Evolutionary conservation across 2,113 vertebrate species (phyloP).

Genomic region (Phoxinus phoxinus): DNA sequence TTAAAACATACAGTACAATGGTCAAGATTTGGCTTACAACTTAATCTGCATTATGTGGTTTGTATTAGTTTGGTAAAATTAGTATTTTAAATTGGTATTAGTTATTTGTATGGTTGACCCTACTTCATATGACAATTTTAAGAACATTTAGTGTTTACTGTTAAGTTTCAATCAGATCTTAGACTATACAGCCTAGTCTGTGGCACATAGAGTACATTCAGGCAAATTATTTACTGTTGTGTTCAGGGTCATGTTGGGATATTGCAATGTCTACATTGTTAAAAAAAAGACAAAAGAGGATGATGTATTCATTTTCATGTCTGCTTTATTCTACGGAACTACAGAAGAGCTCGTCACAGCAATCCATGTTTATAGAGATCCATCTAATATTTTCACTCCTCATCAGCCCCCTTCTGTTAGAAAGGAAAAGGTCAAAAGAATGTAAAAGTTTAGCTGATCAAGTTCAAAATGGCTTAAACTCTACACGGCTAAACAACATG

Average conservation of each 20-base stretch:
- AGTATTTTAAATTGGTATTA: too few species aligned
- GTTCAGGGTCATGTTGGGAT: neutral
- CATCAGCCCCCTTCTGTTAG: slow-evolving; percentile 23
- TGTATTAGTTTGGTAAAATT: neutral
- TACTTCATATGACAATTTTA: neutral
- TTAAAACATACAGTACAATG: too few species aligned
- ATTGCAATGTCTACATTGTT: neutral
- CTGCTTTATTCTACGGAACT: slow-evolving; percentile 25
- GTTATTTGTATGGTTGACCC: neutral
- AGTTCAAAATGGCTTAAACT: neutral
- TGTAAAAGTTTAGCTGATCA: neutral
- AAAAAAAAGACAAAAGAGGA: neutral
- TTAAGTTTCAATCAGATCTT: too few species aligned
- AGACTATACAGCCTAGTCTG: neutral
- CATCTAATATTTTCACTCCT: slow-evolving; percentile 4
- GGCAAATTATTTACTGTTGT: neutral
- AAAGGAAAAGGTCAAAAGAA: neutral
- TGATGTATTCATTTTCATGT: neutral
- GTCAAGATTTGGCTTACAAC: neutral
- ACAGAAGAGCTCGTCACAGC: neutral
- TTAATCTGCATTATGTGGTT: neutral
- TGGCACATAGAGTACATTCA: neutral
- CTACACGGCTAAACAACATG: too few species aligned
- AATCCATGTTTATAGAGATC: neutral
- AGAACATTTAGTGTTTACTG: neutral